phyloP scores from a whole-genome alignment of 1,140 invertebrate species.

The Bombus confusus region DNA sequence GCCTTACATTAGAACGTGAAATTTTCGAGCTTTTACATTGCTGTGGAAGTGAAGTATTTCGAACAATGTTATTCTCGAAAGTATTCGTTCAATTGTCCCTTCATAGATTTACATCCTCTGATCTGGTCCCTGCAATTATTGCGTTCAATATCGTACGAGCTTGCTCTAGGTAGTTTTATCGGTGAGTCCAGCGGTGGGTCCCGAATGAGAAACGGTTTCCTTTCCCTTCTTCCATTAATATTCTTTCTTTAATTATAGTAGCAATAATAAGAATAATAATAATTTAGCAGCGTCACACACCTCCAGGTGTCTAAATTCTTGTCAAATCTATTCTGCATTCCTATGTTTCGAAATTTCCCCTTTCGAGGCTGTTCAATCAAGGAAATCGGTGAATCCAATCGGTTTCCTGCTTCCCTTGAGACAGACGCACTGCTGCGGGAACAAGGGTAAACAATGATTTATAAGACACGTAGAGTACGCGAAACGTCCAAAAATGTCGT shows the following conservation, averaged over 20 bases:
- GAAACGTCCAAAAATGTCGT: conserved; percentile 48
- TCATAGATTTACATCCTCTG: neutral
- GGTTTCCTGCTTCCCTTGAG: conserved; percentile 38
- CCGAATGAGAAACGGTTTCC: too few relatives aligned
- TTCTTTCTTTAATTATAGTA: neutral
- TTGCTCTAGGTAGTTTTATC: neutral
- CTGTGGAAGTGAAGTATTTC: too few relatives aligned
- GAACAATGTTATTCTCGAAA: neutral
- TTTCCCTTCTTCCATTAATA: neutral
- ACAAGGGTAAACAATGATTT: conserved; percentile 70
- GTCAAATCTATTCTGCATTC: neutral
- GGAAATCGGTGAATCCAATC: conserved; percentile 46
- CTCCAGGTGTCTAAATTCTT: neutral
- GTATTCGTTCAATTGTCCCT: neutral
- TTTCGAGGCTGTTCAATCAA: conserved; percentile 27
- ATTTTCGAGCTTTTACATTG: neutral
- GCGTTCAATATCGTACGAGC: neutral
- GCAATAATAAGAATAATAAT: too few relatives aligned
- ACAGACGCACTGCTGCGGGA: conserved; percentile 34
- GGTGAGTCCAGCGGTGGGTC: too few relatives aligned
- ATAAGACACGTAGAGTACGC: conserved; percentile 60
- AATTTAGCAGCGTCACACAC: too few relatives aligned
- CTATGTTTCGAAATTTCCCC: too few relatives aligned
- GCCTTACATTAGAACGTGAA: neutral
- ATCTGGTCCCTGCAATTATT: neutral